Conservation (phyloP, 2,797 vertebrate genomes). For the Eulemur mongoz region DNA sequence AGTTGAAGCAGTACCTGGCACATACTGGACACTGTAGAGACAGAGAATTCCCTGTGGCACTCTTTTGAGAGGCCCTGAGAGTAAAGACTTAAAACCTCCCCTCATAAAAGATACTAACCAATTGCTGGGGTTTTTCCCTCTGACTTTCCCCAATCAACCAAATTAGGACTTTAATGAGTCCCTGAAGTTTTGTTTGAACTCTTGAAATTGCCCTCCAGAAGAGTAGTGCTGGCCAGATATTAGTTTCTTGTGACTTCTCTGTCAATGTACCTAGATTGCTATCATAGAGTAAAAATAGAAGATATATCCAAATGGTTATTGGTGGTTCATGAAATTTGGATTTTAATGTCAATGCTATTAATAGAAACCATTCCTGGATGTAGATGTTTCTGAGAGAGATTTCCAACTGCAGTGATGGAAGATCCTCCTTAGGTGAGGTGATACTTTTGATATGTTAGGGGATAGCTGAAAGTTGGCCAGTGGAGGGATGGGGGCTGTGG, state of each 20-base stretch:
- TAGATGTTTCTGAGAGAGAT: not conserved
- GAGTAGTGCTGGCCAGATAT: not conserved
- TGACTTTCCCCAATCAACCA: not conserved
- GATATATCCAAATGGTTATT: not conserved
- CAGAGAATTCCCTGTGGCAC: not conserved
- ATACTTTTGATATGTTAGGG: not conserved
- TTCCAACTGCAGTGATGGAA: not conserved
- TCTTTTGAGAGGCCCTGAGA: not conserved
- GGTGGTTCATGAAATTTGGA: not conserved
- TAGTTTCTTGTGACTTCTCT: not conserved
- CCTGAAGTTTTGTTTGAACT: not conserved
- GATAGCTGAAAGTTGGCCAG: not conserved
- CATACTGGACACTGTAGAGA: not conserved
- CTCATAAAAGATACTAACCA: not conserved
- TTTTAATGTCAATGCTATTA: constrained; percentile 22
- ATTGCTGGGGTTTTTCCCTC: not conserved
- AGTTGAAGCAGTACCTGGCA: not conserved
- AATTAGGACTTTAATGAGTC: not conserved
- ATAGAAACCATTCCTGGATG: not conserved
- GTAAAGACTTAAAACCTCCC: not conserved
- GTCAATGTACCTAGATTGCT: not conserved
- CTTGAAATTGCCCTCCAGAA: not conserved
- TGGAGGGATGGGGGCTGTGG: not conserved
- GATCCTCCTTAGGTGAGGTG: not conserved
- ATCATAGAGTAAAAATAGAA: not conserved